Base-by-base conservation (phyloP, 1,140 invertebrate genomes). In the Apolygus lucorum region DNA sequence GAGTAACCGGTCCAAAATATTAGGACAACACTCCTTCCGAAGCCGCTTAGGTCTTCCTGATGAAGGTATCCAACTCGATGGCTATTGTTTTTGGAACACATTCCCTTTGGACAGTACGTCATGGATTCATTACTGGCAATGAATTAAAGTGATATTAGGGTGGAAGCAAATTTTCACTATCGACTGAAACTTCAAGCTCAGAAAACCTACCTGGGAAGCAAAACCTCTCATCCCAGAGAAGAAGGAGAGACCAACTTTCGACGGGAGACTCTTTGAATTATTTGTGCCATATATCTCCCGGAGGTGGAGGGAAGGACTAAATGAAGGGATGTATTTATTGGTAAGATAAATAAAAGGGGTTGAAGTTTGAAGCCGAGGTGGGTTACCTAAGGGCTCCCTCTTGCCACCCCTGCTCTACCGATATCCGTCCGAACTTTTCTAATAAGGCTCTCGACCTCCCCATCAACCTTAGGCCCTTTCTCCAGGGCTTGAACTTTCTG, bases 241-340 rank as follows among this genome's bases (percentile, higher is more conserved):
- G 34, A 42, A 42, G 34, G 34, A 42, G 34, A 42, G 4, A 17
- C 34, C 34, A 42, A 17, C 17, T 42, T 42, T 11, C 8, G 54
- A 22, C 11, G 11, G 54, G 54, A 22, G 22, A 17, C 11, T 22
- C 54, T 59, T 59, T 59, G 54, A 59, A 59, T 11, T 59, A 59
- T 59, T 59, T 4, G 54, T 4, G 13, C 22, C 54, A 59, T 59
- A 59, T 24, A 59, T 59, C 54, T 59, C 22, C 54, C 11, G 8
- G 13, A 22, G 11, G 54, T 11, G 11, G 54, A 22, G 54, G 54
- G 22, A 24, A 4, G 11, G 11, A 59, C 54, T 59, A 59, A 59
- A 59, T 59, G 54, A 59, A 59, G 54, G 54, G 54, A 59, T 59
- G 54, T 59, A 59, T 59, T 59, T 59, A 59, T 59, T 59, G 54